Base-by-base conservation (phyloP, 2,113 vertebrate species). In the Sinocyclocheilus maitianheensis region DNA sequence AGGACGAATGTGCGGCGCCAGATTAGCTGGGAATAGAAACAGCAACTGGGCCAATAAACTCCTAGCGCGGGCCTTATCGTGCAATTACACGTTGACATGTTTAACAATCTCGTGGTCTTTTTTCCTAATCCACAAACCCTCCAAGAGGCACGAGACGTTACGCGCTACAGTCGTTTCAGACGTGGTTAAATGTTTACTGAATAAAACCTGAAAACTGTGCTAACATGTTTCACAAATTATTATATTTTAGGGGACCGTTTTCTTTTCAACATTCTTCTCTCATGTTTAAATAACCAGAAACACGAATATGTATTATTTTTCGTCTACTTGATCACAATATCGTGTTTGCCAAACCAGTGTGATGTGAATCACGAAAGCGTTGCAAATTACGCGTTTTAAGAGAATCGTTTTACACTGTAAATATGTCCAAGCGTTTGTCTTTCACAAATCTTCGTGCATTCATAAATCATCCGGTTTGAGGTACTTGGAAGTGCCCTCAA, bases 1-100 rank as follows among this genome's bases (percentile, higher is more conserved):
- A 95, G 96, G 95, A 96, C 95, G 96, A 97, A 96, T 97, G 97
- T 98, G 98, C 96, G 95, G 92, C 93, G 94, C 93, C 96, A 98
- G 97, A 99, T 99, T 99, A 98, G 97, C 95, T 94, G 93, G 96
- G 96, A 97, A 96, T 95, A 97, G 97, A 97, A 97, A 97, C 94
- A 96, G 96, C 96, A 96, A 96, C 95, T 95, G 96, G 97, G 97
- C 97, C 97, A 97, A 97, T 96, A 95, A 96, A 97, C 97, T 97
- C 97, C 97, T 97, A 94, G 95, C 94, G 96, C 98, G 96, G 96
- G 95, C 95, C 96, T 97, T 97, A 97, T 97, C 97, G 95, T 94
- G 95, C 96, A 95, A 95, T 96, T 96, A 96, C 96, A 97, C 95
- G 96, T 95, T 95, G 96, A 95, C 95, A 96, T 94, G 95, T 96